These are phyloP conservation scores for Apis mellifera DNA, from an alignment of 1,140 invertebrate species.

Conservation along the genomic window DNA sequence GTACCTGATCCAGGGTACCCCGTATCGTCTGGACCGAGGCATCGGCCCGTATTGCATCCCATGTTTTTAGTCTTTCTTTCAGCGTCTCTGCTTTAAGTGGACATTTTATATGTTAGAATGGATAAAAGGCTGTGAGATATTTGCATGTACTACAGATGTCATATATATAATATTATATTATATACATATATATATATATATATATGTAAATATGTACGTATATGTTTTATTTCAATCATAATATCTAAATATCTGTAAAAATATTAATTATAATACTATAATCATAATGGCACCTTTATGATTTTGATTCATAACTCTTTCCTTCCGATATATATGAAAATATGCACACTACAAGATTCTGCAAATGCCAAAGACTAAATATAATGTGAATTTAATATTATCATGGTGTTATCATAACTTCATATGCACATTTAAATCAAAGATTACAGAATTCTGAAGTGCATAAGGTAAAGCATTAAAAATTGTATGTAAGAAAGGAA, in stretches of 20 bases:
- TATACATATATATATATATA: constrained; percentile 24
- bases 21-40: constrained; percentile 80
- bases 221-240: constrained; percentile 38
- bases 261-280: constrained; percentile 32
- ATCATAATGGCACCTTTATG: not conserved
- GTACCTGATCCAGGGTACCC: constrained; percentile 81
- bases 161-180: constrained; percentile 22
- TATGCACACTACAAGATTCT: constrained; percentile 39
- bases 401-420: constrained; percentile 33
- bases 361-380: constrained; percentile 27
- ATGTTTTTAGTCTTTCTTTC: constrained; percentile 81
- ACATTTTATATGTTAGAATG: constrained; percentile 79
- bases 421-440: constrained; percentile 46
- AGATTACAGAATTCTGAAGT: constrained; percentile 25
- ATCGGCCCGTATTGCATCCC: constrained; percentile 80
- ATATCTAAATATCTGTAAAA: constrained; percentile 46
- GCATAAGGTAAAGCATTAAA: constrained; percentile 51
- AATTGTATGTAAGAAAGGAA: not conserved
- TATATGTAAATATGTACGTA: constrained; percentile 32
- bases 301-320: constrained; percentile 61
- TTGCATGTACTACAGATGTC: constrained; percentile 72
- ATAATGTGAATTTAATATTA: constrained; percentile 38
- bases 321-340: constrained; percentile 46
- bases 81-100: constrained; percentile 80
- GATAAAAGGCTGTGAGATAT: constrained; percentile 76